Percentiles rank a stretch among this genome's conserved stretches.
Evolutionary conservation across 2,113 vertebrate species (phyloP).

Genomic region (Alaudala cheleensis): DNA sequence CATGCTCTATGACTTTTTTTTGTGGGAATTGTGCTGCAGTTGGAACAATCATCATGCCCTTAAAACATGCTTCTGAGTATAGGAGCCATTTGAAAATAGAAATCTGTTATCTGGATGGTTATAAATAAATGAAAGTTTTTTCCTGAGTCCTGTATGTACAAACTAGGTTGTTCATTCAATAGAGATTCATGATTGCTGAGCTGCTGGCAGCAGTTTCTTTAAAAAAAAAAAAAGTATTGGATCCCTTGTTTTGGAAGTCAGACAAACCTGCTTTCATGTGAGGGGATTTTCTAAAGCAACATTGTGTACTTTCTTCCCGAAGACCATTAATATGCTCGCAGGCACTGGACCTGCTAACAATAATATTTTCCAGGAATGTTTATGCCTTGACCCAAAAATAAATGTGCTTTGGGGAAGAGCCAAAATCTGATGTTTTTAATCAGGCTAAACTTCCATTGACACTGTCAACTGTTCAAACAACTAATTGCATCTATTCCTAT

Average conservation of each 20-base stretch:
- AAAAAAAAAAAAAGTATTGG: neutral
- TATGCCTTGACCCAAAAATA: constrained; percentile 57
- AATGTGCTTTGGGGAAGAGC: constrained; percentile 43
- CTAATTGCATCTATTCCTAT: neutral
- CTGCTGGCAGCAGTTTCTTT: neutral
- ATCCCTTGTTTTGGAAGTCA: constrained; percentile 20
- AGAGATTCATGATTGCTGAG: neutral
- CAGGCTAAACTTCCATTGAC: constrained; percentile 3
- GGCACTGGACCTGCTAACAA: constrained; percentile 34
- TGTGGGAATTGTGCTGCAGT: neutral
- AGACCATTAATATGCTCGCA: neutral
- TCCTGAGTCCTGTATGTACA: neutral
- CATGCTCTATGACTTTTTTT: neutral
- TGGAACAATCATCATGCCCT: neutral
- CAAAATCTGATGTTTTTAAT: constrained; percentile 17
- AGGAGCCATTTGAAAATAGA: neutral
- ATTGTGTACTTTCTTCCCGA: constrained; percentile 40
- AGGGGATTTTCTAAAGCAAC: constrained; percentile 44
- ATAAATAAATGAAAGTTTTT: neutral
- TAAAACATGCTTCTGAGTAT: fast-evolving
- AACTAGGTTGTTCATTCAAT: neutral
- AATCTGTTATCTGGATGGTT: neutral
- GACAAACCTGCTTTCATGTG: neutral
- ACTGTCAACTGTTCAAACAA: neutral
- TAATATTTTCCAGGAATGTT: constrained; percentile 60